Evolutionary conservation across 2,888 invertebrate species (phyloP).

Genomic region (Hypena proboscidalis): DNA sequence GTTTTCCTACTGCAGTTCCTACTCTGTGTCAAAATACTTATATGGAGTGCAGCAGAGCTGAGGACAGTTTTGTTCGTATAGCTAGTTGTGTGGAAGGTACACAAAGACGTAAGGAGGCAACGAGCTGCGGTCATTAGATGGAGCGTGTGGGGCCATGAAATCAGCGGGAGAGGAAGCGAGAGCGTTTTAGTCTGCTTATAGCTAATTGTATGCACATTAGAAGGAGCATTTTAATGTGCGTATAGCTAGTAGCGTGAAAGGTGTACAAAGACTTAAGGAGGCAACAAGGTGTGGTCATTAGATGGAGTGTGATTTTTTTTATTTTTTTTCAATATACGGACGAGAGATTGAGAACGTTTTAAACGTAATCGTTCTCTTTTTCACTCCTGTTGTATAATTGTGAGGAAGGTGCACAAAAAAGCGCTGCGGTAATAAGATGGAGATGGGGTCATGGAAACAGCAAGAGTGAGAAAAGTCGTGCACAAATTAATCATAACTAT

Average conservation of each 20-base stretch:
- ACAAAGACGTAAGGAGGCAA: conserved; percentile 40
- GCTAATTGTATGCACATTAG: too few relatives aligned
- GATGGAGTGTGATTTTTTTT: conserved; percentile 21
- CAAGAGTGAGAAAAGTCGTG: too few relatives aligned
- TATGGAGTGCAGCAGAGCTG: background rate
- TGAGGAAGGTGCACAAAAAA: too few relatives aligned
- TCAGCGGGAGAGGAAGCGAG: conserved; percentile 1
- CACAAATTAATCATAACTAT: too few relatives aligned
- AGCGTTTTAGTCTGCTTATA: too few relatives aligned
- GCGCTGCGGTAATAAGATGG: too few relatives aligned
- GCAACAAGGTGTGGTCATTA: conserved; percentile 37
- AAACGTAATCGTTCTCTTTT: too few relatives aligned
- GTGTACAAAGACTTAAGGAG: conserved; percentile 39
- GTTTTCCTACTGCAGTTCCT: background rate
- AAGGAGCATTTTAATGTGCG: too few relatives aligned
- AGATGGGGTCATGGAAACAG: too few relatives aligned
- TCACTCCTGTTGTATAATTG: too few relatives aligned
- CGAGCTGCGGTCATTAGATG: conserved; percentile 37
- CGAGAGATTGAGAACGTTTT: background rate
- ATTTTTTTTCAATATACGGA: conserved; percentile 12
- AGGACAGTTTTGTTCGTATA: conserved; percentile 3
- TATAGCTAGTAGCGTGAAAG: conserved; percentile 8
- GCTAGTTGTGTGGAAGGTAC: conserved; percentile 9
- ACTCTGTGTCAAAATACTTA: background rate
- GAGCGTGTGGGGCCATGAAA: conserved; percentile 19